A percentile compares a stretch with the other conserved stretches of the same genome.
Conservation (phyloP, 2,113 vertebrate genomes). For the Coptodon bakossiorum region DNA sequence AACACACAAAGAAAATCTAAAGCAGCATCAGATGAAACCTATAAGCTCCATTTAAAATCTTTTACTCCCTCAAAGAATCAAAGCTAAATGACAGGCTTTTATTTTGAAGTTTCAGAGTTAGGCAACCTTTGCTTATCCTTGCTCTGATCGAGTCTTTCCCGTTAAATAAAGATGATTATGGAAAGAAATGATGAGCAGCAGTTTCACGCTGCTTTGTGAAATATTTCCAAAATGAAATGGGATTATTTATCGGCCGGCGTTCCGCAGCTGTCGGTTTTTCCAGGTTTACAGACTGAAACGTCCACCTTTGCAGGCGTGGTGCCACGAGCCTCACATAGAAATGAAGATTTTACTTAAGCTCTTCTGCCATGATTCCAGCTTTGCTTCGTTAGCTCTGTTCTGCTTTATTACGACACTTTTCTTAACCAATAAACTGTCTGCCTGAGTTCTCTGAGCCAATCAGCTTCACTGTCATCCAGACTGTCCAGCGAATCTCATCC, state of each 20-base stretch:
- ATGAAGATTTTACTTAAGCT: background rate
- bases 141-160: background rate
- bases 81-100: background rate
- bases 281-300: background rate
- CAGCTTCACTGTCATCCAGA: background rate
- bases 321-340: background rate
- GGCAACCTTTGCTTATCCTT: rapidly evolving
- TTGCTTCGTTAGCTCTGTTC: background rate
- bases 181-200: background rate
- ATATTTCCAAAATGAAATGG: rapidly evolving
- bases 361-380: background rate
- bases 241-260: rapidly evolving
- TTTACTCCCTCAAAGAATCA: background rate
- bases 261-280: background rate
- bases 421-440: background rate
- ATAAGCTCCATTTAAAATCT: background rate
- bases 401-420: background rate
- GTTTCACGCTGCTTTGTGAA: background rate
- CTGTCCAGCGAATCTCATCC: background rate
- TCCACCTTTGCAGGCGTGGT: rapidly evolving
- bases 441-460: background rate
- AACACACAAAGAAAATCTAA: background rate
- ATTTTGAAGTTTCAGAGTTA: background rate
- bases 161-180: background rate
- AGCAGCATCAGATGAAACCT: background rate